phyloP scores from a whole-genome alignment of 1,140 invertebrate species.

The Portunus trituberculatus region DNA sequence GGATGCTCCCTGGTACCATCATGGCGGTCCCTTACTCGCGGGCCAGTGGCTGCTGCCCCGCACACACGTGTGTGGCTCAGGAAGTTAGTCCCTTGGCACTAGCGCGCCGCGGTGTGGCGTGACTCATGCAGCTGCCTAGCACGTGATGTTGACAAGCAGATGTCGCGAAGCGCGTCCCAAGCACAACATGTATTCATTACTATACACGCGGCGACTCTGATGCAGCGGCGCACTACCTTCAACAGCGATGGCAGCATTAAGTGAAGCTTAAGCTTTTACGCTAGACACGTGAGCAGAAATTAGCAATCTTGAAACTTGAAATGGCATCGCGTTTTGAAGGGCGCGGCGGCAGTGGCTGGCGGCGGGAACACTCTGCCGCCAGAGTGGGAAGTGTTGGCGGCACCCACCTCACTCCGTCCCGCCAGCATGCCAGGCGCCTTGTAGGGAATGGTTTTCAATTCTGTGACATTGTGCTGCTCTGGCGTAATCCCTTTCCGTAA shows the following conservation, averaged over 20 bases:
- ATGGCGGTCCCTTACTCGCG: no score
- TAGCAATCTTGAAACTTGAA: not conserved
- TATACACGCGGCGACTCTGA: not conserved
- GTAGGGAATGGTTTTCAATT: no score
- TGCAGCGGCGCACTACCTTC: not conserved
- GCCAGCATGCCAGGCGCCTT: not conserved
- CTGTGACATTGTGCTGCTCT: no score
- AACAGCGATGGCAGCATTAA: not conserved
- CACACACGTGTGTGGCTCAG: no score
- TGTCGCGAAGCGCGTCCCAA: not conserved
- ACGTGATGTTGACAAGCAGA: not conserved
- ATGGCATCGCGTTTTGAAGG: not conserved
- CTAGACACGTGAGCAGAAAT: not conserved
- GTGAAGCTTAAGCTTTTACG: not conserved
- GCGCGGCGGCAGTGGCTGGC: not conserved
- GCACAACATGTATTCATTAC: not conserved
- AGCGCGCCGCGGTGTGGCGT: not conserved
- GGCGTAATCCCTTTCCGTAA: no score
- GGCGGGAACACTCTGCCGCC: not conserved
- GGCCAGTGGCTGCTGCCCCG: no score
- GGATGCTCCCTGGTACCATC: no score
- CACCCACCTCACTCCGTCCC: not conserved
- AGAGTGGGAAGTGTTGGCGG: not conserved
- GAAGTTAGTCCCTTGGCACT: no score
- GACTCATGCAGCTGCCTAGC: not conserved